Evolutionary conservation across 2,888 invertebrate genomes (phyloP).

Genomic region (Athetis lepigone): DNA sequence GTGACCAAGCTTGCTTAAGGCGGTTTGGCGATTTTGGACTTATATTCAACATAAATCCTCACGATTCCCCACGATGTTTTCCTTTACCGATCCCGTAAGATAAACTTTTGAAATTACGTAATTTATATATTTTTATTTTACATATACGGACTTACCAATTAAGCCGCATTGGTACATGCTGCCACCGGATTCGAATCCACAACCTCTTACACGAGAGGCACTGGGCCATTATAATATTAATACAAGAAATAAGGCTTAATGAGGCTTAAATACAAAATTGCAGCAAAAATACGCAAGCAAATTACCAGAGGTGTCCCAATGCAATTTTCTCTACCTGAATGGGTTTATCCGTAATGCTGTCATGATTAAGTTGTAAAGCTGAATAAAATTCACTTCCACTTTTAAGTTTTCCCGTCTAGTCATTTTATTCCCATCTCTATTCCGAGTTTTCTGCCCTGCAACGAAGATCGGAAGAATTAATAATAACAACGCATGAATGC

Average conservation of each 20-base stretch:
- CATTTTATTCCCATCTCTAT: constrained; percentile 20
- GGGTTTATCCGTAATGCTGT: constrained; percentile 41
- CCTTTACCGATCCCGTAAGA: no score
- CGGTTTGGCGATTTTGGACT: no score
- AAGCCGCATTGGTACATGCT: no score
- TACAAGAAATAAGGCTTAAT: constrained; percentile 57
- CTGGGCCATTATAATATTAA: no score
- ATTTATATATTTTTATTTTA: no score
- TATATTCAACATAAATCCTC: no score
- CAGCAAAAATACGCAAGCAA: constrained; percentile 33
- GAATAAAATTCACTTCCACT: constrained; percentile 38
- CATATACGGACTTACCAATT: no score
- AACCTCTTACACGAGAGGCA: no score
- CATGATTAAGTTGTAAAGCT: constrained; percentile 31
- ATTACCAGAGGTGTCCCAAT: constrained; percentile 22
- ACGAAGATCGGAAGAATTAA: constrained; percentile 57
- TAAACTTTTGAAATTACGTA: no score
- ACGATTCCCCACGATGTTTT: no score
- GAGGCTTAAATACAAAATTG: constrained; percentile 40
- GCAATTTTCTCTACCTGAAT: constrained; percentile 43
- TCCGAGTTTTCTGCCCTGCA: constrained; percentile 22
- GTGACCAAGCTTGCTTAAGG: no score
- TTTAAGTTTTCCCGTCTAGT: constrained; percentile 37
- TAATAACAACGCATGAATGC: constrained; percentile 65
- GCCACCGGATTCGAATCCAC: no score